Conservation (phyloP, 2,888 invertebrate genomes). For the Bimastos eiseni region DNA sequence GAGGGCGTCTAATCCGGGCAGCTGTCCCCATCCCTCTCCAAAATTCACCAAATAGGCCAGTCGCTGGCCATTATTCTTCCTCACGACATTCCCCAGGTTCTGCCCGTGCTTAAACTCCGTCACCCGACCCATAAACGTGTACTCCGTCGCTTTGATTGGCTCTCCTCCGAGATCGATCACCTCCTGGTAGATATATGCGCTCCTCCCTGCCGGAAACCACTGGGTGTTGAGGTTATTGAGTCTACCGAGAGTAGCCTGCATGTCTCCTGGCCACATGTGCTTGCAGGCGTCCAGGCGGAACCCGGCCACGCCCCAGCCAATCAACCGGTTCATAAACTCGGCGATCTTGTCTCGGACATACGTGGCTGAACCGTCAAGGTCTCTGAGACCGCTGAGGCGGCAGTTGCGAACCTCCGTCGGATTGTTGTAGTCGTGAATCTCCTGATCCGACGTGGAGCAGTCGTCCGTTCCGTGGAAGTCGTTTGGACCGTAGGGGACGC, state of each 20-base stretch:
- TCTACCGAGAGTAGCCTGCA: slow-evolving; percentile 70
- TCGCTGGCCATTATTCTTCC: slow-evolving; percentile 44
- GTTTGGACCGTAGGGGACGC: slow-evolving; percentile 60
- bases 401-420: slow-evolving; percentile 69
- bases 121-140: slow-evolving; percentile 44
- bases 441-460: slow-evolving; percentile 63
- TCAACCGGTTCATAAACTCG: slow-evolving; percentile 71
- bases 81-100: slow-evolving; percentile 43
- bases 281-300: slow-evolving; percentile 68
- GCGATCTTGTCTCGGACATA: slow-evolving; percentile 73
- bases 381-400: slow-evolving; percentile 73
- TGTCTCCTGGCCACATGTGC: slow-evolving; percentile 72
- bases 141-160: slow-evolving; percentile 42
- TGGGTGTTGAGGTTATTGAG: slow-evolving; percentile 45
- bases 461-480: slow-evolving; percentile 68
- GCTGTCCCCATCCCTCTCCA: slow-evolving; percentile 51
- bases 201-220: slow-evolving; percentile 66
- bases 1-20: slow-evolving; percentile 65
- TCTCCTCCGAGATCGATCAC: slow-evolving; percentile 60
- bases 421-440: slow-evolving; percentile 44
- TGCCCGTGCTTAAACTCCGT: slow-evolving; percentile 42
- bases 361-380: slow-evolving; percentile 72
- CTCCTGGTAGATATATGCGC: slow-evolving; percentile 55
- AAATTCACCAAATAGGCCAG: slow-evolving; percentile 40
- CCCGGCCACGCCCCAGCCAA: slow-evolving; percentile 79